A percentile compares a stretch with the other conserved stretches of the same genome.
phyloP scores from a whole-genome alignment of 2,113 vertebrate genomes.

The Macquaria ambigua region DNA sequence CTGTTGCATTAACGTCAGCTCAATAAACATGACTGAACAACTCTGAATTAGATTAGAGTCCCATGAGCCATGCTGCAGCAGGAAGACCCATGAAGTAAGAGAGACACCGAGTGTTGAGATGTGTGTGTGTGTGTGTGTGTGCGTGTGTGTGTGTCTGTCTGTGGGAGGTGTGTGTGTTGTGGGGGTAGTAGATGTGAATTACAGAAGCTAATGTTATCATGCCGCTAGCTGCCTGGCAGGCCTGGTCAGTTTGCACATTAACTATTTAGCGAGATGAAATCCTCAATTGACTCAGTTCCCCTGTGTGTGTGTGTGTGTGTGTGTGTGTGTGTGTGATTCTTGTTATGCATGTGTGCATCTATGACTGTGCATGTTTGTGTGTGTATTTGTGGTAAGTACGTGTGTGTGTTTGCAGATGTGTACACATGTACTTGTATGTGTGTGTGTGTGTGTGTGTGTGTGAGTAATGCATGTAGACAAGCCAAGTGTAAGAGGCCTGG shows the following conservation, averaged over 20 bases:
- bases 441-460: slow-evolving; percentile 35
- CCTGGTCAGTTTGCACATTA: slow-evolving; percentile 56
- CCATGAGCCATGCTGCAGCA: slow-evolving; percentile 53
- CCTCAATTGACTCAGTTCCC: slow-evolving; percentile 39
- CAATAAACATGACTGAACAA: slow-evolving; percentile 61
- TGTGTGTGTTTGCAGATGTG: not conserved
- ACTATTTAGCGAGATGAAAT: slow-evolving; percentile 61
- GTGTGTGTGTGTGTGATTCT: not conserved
- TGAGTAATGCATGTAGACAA: slow-evolving; percentile 80
- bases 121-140: slow-evolving; percentile 1
- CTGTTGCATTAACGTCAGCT: slow-evolving; percentile 55
- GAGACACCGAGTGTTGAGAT: not conserved
- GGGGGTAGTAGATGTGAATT: slow-evolving; percentile 16
- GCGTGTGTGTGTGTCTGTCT: not conserved
- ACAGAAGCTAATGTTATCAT: slow-evolving; percentile 45
- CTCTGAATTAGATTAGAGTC: slow-evolving; percentile 58
- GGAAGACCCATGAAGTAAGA: slow-evolving; percentile 33
- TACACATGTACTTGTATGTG: not conserved
- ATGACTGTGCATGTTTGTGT: slow-evolving; percentile 31
- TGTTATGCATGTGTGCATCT: slow-evolving; percentile 16
- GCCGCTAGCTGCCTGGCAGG: slow-evolving; percentile 46
- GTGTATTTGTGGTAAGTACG: not conserved
- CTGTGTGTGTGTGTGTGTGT: slow-evolving; percentile 17
- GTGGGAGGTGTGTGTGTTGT: not conserved
- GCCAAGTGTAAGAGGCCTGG: slow-evolving; percentile 82